Evolutionary conservation across 2,797 vertebrate genomes (phyloP), one percentile per base, ranked within the genome.

Genomic region (Glyptemys insculpta): DNA sequence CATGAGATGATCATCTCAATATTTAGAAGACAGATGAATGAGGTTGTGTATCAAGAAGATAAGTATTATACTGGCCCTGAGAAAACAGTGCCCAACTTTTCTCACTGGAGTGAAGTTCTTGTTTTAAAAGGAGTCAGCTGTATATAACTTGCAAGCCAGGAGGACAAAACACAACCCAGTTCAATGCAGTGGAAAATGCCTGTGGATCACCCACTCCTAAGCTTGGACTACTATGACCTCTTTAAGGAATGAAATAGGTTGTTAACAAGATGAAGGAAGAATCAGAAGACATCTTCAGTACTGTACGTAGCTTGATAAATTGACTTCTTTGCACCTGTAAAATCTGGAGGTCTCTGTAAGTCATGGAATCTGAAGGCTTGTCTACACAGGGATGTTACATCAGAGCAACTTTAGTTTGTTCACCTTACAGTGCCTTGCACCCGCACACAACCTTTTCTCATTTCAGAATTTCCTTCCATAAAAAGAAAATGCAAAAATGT

Each of bases 71-170:
- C 27, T 37, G 12, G 3, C 14, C 91, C 52, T 37, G 8, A 90
- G 79, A 93, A 81, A 86, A 49, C 57, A 81, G 57, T 31, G 4
- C 52, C 14, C 10, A 87, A 44, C 74, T 86, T 79, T 68, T 50
- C 47, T 94, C 15, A 25, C 37, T 76, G 87, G n/a, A 82, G 2
- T 81, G 82, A 94, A 12, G 79, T 50, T 9, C 87, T 91, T 52
- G 41, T 84, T 86, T 81, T 85, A 76, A 92, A 81, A 85, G 41
- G 90, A 93, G 85, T 62, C 27, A 80, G 9, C 23, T 82, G 93
- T 91, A 57, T 53, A 37, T 10, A 54, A 34, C 57, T 88, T 72
- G 9, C 44, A 47, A 2, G 3, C 4, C 12, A 95, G 41, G 9
- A 89, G 37, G 25, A 84, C 49, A 6, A 87, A 91, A 83, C 0